Evolutionary conservation across 2,113 vertebrate species (phyloP), one percentile per base, ranked within the genome.

Genomic region (Etheostoma cragini): DNA sequence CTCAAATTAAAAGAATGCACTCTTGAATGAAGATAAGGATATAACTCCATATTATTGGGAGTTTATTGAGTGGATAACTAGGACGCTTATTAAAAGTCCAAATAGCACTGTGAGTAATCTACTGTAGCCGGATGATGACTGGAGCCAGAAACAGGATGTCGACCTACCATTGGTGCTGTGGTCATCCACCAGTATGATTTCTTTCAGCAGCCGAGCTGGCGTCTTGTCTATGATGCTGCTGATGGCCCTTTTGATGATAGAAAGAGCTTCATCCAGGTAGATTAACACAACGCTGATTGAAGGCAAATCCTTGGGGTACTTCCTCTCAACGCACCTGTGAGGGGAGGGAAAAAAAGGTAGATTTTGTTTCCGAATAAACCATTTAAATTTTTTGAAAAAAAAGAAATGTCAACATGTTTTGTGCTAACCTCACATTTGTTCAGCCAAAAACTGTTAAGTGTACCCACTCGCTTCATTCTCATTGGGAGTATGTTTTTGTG

Each of bases 161-260:
- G 5, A 69, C 91, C 61, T 72, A 96, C 95, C 91, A 0, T 95
- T 92, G 33, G 88, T 92, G 79, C 96, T 97, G 85, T 92, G 92
- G 79, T 97, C 95, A 3, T 97, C 96, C 66, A 97, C 94, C 76
- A 97, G 93, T 63, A 96, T 91, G 71, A 97, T 95, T 65, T 97
- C 95, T 57, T 93, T 95, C 73, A 97, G 82, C 67, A 96, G 82
- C 10, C 5, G 89, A 54, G 92, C 38, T 0, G 95, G 95, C 0
- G 95, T 97, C 84, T 83, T 86, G 80, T 95, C 89, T 6, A 96
- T 94, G 77, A 96, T 65, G 82, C 95, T 95, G 74, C 88, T 84
- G 57, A 97, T 57, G 21, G 96, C 95, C 56, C 94, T 78, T 38
- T 96, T 91, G 72, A 97, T 90, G 66, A 96, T 5, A 0, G 96